Base-by-base conservation (phyloP, 2,797 vertebrate species). In the Muraenolepis orangiensis region DNA sequence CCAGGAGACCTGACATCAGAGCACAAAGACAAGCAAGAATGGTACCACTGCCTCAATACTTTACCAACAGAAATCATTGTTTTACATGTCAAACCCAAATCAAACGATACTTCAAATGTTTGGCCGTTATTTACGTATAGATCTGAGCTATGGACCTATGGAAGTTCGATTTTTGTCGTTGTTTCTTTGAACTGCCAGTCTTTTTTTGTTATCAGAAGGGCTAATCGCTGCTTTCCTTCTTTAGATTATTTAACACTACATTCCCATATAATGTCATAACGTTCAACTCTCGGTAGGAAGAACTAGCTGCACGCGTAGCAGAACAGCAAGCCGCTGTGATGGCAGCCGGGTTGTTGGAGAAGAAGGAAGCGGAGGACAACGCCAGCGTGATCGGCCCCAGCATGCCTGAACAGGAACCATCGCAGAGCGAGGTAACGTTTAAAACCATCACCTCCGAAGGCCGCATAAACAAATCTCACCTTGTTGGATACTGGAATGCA, bases 331-430 rank as follows among this genome's bases (percentile, higher is more conserved):
- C 94, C 0, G 92, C 90, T 0, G 91, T 92, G 5, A 86, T 93
- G 75, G 90, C 95, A 28, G 93, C 94, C 12, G 81, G 93, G 4
- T 87, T 94, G 0, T 78, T 95, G 70, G 90, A 93, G 18, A 95
- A 93, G 87, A 95, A 94, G 79, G 94, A 95, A 0, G 74, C 78
- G 0, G 94, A 94, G 0, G 94, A 95, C 72, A 86, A 84, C 32
- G 6, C 69, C 36, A 1, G 74, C 0, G 86, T 91, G 32, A 94
- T 95, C 0, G 93, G 95, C 4, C 93, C 94, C 2, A 94, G 87
- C 74, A 94, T 92, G 93, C 95, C 95, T 0, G 96, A 96, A 77
- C 89, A 91, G 0, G 94, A 96, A 73, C 93, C 94, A 1, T 75
- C 86, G 12, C 86, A 85, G 69, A 1, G 7, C 0, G 91, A 91